Conservation (phyloP, 1,140 invertebrate genomes). For the Drosophila punjabiensis region DNA sequence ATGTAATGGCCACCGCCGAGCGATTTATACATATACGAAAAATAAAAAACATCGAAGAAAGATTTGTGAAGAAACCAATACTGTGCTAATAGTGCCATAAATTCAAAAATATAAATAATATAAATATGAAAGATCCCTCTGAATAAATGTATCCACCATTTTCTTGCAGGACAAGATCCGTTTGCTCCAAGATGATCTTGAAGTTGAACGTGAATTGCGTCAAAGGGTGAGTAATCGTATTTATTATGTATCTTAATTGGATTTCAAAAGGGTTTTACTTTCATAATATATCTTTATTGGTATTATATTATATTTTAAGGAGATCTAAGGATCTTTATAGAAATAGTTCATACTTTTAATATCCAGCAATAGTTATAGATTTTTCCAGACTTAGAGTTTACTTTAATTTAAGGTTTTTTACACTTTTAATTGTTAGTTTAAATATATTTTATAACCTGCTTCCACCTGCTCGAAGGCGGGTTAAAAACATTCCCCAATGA, state of each 20-base stretch:
- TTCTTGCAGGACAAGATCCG: slow-evolving; percentile 98
- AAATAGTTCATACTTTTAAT: background rate
- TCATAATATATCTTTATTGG: background rate
- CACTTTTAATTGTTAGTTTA: background rate
- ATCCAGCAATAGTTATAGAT: background rate
- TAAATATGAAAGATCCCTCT: slow-evolving; percentile 10
- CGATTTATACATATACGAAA: slow-evolving; percentile 28
- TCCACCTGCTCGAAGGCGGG: slow-evolving; percentile 29
- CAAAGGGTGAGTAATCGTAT: slow-evolving; percentile 93
- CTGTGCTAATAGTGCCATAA: slow-evolving; percentile 27
- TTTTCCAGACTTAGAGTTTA: background rate
- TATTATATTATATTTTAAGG: background rate
- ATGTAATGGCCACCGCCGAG: slow-evolving; percentile 54
- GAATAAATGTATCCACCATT: slow-evolving; percentile 50
- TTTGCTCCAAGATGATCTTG: slow-evolving; percentile 98
- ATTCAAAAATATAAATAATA: slow-evolving; percentile 2
- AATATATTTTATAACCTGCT: background rate
- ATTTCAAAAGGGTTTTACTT: background rate
- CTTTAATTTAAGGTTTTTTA: background rate
- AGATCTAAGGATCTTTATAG: background rate
- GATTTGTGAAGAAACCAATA: slow-evolving; percentile 37
- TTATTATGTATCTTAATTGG: background rate
- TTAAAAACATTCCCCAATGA: slow-evolving; percentile 30
- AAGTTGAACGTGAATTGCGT: slow-evolving; percentile 97
- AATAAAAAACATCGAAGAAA: slow-evolving; percentile 22